A percentile compares a stretch with the other conserved stretches of the same genome.
These are phyloP conservation scores for Otocyon megalotis DNA, from an alignment of 2,113 vertebrate genomes.

Conservation along the genomic window DNA sequence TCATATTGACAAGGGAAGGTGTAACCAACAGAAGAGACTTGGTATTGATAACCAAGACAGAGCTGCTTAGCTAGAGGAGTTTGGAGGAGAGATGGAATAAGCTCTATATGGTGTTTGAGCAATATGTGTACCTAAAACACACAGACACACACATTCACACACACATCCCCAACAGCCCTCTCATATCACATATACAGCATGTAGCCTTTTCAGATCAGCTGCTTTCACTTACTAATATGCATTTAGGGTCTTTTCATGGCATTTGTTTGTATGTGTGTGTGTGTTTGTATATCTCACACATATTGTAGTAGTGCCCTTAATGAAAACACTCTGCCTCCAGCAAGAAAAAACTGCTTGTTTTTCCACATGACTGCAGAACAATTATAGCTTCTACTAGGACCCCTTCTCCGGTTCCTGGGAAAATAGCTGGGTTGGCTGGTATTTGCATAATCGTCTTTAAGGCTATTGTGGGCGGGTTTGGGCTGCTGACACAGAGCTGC, in stretches of 20 bases:
- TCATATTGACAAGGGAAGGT: constrained; percentile 3
- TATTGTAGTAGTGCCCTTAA: constrained; percentile 68
- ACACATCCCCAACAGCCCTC: not conserved
- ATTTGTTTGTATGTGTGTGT: not conserved
- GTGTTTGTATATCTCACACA: constrained; percentile 72
- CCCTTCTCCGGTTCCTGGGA: constrained; percentile 91
- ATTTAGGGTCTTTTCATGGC: constrained; percentile 24
- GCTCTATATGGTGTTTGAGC: not conserved
- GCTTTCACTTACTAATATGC: not conserved
- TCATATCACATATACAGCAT: not conserved
- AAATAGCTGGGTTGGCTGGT: constrained; percentile 86
- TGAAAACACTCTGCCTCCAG: constrained; percentile 64
- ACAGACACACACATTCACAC: too few species aligned
- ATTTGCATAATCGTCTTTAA: constrained; percentile 95
- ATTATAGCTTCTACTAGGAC: constrained; percentile 85
- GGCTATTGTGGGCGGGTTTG: constrained; percentile 90
- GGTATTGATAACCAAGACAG: not conserved
- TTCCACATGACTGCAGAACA: constrained; percentile 90
- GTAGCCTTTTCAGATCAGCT: not conserved
- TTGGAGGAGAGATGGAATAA: not conserved
- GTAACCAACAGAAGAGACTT: not conserved
- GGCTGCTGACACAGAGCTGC: constrained; percentile 84
- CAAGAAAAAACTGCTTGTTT: constrained; percentile 80
- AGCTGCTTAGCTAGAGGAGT: not conserved
- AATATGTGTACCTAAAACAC: not conserved